Evolutionary conservation across 35 echinoderm and acorn worm species (phyloP).

Genomic region (Ophiothrix spiculata): DNA sequence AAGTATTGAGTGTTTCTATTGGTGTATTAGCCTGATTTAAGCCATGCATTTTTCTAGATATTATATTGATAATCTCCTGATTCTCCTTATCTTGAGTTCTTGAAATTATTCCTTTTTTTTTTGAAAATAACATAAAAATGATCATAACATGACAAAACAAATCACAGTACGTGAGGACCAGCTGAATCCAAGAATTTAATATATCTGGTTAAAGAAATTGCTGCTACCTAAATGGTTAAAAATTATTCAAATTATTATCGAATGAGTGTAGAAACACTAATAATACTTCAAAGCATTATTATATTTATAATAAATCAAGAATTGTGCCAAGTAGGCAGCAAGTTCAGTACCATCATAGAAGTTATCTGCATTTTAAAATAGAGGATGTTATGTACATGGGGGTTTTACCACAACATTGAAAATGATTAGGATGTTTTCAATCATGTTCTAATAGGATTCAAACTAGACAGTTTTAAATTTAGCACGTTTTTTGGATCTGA

Average conservation of each 20-base stretch:
- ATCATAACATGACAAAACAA: too few species aligned
- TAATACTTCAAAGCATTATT: not conserved
- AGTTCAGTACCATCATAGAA: not conserved
- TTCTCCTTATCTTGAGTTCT: too few species aligned
- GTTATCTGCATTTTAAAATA: not conserved
- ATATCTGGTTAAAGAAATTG: not conserved
- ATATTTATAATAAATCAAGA: not conserved
- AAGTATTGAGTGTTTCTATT: too few species aligned
- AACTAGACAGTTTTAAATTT: not conserved
- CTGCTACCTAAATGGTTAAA: not conserved
- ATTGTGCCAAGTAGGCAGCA: not conserved
- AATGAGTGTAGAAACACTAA: not conserved
- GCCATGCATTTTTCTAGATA: too few species aligned
- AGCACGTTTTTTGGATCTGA: not conserved
- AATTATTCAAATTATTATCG: not conserved
- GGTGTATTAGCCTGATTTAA: too few species aligned
- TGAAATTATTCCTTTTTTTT: too few species aligned
- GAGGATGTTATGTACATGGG: not conserved
- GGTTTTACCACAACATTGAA: not conserved
- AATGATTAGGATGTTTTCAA: conserved; percentile 1
- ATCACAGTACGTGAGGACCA: too few species aligned
- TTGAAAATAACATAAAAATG: too few species aligned
- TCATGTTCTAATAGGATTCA: not conserved
- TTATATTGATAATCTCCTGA: too few species aligned
- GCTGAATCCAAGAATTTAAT: too few species aligned